Conservation (phyloP, 2,113 vertebrate genomes). For the Spizaetus ornatus region DNA sequence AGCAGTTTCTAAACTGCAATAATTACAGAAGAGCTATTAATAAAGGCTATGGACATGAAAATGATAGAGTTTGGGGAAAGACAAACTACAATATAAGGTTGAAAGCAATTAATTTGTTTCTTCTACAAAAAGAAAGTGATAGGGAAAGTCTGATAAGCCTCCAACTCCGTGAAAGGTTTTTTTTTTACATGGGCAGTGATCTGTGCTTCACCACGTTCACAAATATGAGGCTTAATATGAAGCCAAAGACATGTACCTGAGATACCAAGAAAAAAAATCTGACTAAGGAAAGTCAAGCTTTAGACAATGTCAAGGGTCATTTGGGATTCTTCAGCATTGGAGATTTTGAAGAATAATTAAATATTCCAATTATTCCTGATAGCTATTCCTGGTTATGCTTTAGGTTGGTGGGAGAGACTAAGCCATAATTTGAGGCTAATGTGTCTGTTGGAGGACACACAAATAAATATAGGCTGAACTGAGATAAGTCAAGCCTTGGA, state of each 20-base stretch:
- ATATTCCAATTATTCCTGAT: not conserved
- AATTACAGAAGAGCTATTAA: not conserved
- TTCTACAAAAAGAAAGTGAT: not conserved
- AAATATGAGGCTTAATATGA: not conserved
- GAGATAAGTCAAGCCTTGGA: not conserved
- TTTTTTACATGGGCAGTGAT: not conserved
- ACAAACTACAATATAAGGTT: not conserved
- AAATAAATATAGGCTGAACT: not conserved
- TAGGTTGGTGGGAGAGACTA: not conserved
- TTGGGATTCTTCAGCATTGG: not conserved
- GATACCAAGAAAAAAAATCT: not conserved
- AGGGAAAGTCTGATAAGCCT: not conserved
- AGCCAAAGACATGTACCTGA: not conserved
- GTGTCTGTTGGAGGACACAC: not conserved
- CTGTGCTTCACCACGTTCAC: not conserved
- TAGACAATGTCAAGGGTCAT: not conserved
- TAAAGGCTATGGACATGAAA: not conserved
- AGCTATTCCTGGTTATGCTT: not conserved
- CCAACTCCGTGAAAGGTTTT: not conserved
- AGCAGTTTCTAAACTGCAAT: not conserved
- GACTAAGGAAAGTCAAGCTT: not conserved
- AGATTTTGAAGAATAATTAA: not conserved
- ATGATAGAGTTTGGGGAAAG: not conserved
- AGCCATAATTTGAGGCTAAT: not conserved
- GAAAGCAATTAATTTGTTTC: not conserved